phyloP scores from a whole-genome alignment of 64 coral and sea anemone genomes.

The Montipora foliosa region DNA sequence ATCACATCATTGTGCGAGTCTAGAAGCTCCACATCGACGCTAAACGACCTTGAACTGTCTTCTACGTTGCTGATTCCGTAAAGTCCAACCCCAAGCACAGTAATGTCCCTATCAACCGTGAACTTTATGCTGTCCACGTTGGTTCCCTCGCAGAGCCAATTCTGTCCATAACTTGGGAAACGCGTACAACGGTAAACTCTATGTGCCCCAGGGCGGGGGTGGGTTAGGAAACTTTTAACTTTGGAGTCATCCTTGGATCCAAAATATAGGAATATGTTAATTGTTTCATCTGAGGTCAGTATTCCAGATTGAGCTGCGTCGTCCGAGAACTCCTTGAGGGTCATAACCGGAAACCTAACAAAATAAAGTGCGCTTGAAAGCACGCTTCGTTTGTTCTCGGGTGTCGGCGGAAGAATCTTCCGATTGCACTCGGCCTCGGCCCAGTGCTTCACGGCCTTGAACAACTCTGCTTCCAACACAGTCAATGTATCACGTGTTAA shows the following conservation, averaged over 20 bases:
- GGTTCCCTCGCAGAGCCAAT: conserved; percentile 87
- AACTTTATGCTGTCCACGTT: conserved; percentile 89
- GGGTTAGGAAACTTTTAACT: conserved; percentile 58
- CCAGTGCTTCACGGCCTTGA: conserved; percentile 84
- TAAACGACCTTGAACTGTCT: conserved; percentile 51
- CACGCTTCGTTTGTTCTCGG: conserved; percentile 82
- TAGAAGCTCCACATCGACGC: conserved; percentile 82
- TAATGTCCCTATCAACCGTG: conserved; percentile 76
- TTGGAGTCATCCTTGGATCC: conserved; percentile 86
- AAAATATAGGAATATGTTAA: conserved; percentile 85
- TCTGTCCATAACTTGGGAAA: conserved; percentile 58
- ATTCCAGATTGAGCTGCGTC: conserved; percentile 86
- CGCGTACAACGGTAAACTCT: conserved; percentile 76
- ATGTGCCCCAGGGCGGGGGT: conserved; percentile 67
- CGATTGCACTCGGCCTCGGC: conserved; percentile 84
- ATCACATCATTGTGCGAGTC: conserved; percentile 92
- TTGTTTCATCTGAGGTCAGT: conserved; percentile 80
- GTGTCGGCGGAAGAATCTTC: conserved; percentile 66
- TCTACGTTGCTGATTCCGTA: conserved; percentile 76
- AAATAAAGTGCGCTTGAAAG: conserved; percentile 76
- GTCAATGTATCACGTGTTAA: conserved; percentile 84
- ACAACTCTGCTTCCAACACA: conserved; percentile 77
- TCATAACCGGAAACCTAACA: conserved; percentile 88
- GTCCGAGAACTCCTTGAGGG: conserved; percentile 82
- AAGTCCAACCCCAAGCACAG: conserved; percentile 76